Percentiles rank a stretch among this genome's conserved stretches.
phyloP scores from a whole-genome alignment of 2,797 vertebrate species.

The Arrhamphus sclerolepis region DNA sequence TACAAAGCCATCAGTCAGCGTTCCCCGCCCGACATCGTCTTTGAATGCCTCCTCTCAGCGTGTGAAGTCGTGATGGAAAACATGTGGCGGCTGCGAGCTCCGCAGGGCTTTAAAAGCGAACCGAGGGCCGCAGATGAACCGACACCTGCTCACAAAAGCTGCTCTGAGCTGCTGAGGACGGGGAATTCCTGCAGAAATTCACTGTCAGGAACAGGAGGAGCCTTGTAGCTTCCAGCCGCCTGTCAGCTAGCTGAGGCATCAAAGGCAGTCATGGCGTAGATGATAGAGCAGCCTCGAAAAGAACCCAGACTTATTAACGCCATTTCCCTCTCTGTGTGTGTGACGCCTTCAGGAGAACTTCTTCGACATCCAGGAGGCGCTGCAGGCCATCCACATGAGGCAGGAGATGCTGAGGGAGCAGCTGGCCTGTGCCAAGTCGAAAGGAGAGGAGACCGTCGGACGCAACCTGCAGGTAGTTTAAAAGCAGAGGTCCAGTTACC shows the following conservation, averaged over 20 bases:
- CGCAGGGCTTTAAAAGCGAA: slow-evolving; percentile 21
- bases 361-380: slow-evolving; percentile 94
- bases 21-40: slow-evolving; percentile 37
- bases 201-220: neutral
- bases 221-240: too few relatives aligned
- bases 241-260: neutral
- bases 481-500: too few relatives aligned
- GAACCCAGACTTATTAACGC: too few relatives aligned
- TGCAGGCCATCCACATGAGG: slow-evolving; percentile 91
- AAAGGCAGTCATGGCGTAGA: neutral
- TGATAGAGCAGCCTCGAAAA: too few relatives aligned
- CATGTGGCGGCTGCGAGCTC: slow-evolving; percentile 53
- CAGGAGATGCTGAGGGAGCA: slow-evolving; percentile 89
- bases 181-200: slow-evolving; percentile 21
- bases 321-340: too few relatives aligned
- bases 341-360: slow-evolving; percentile 86
- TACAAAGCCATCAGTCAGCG: slow-evolving; percentile 48
- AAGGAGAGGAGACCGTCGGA: slow-evolving; percentile 88
- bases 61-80: slow-evolving; percentile 45
- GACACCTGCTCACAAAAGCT: slow-evolving; percentile 56
- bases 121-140: slow-evolving; percentile 26
- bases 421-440: slow-evolving; percentile 89
- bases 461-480: slow-evolving; percentile 92
- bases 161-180: slow-evolving; percentile 11
- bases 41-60: slow-evolving; percentile 57